phyloP scores from a whole-genome alignment of 37 sponge, comb jelly and placozoan genomes.

The Chondrilla cf. caribensis region DNA sequence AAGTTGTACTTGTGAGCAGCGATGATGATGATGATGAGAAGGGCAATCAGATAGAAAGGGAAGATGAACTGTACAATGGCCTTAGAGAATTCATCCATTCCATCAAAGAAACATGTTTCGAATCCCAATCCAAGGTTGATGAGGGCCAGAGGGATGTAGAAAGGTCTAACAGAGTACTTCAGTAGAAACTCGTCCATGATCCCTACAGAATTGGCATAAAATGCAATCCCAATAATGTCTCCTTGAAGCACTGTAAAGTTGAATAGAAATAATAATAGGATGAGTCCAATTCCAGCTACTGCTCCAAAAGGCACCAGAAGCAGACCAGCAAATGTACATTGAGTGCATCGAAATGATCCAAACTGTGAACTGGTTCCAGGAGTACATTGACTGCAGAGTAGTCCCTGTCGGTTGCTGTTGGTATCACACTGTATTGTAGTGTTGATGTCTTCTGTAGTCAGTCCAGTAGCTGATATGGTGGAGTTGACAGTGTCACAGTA shows the following conservation, averaged over 20 bases:
- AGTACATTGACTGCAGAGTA: constrained; percentile 45
- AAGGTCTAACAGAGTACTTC: neutral
- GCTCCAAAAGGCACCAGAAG: constrained; percentile 11
- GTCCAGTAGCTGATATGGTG: neutral
- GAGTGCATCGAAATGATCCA: constrained; percentile 17
- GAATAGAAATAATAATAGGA: constrained; percentile 25
- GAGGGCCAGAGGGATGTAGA: neutral
- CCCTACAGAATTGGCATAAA: constrained; percentile 37
- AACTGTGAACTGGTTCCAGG: constrained; percentile 26
- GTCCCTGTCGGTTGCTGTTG: neutral
- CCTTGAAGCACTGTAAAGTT: constrained; percentile 38
- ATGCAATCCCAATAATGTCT: constrained; percentile 36
- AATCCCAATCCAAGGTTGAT: neutral
- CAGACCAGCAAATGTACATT: constrained; percentile 26
- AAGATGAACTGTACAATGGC: constrained; percentile 13
- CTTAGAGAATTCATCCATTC: constrained; percentile 13
- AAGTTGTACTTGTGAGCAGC: neutral
- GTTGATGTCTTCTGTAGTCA: neutral
- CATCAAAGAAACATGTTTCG: constrained; percentile 6
- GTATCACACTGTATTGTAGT: neutral
- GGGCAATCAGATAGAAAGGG: constrained; percentile 13
- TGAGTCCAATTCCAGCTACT: constrained; percentile 21
- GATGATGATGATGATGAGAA: constrained; percentile 5
- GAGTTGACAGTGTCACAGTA: neutral
- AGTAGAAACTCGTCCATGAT: neutral